These are phyloP conservation scores for Puma concolor DNA, from an alignment of 2,113 vertebrate species.

Conservation along the genomic window DNA sequence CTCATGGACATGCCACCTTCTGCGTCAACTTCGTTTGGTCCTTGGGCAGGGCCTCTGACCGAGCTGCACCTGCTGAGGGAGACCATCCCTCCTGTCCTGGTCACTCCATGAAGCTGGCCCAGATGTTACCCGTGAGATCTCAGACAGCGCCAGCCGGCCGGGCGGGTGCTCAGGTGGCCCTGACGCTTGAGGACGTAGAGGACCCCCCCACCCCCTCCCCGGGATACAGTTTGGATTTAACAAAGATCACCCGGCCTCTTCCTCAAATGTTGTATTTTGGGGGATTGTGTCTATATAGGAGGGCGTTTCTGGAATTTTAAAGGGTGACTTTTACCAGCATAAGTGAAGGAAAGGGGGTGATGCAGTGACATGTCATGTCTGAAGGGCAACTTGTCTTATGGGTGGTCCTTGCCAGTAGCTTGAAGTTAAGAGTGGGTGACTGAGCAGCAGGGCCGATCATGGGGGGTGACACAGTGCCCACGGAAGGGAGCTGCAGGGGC, in stretches of 20 bases:
- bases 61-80: neutral
- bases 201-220: too few species aligned
- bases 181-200: rapidly evolving
- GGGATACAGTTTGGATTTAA: neutral
- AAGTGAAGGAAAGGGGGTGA: rapidly evolving
- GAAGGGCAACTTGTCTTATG: neutral
- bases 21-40: too few species aligned
- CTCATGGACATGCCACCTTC: rapidly evolving
- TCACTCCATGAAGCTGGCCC: neutral
- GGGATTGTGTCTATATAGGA: rapidly evolving
- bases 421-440: rapidly evolving
- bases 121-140: rapidly evolving
- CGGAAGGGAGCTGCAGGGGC: rapidly evolving
- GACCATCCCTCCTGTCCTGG: neutral
- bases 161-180: rapidly evolving
- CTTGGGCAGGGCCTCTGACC: rapidly evolving
- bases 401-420: neutral
- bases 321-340: neutral
- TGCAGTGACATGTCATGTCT: rapidly evolving
- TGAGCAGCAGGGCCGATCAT: rapidly evolving
- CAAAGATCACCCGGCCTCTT: neutral
- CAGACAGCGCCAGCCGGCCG: rapidly evolving
- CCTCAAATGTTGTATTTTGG: neutral
- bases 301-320: neutral
- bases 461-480: rapidly evolving